phyloP scores from a whole-genome alignment of 2,797 vertebrate genomes.

The Carapus acus region DNA sequence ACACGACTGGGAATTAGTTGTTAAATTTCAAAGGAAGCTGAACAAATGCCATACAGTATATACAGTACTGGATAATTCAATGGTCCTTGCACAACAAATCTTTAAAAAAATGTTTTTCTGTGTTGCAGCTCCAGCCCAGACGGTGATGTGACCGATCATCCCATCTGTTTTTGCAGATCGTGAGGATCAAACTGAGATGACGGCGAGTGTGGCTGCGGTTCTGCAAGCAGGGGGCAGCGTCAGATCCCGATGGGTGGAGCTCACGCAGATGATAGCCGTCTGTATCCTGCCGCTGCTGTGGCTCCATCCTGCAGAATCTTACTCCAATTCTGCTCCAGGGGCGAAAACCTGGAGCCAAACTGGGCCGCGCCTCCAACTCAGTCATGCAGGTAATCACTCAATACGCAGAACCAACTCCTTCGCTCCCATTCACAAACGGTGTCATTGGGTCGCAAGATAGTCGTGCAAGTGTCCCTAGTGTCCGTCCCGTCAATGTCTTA shows the following conservation, averaged over 20 bases:
- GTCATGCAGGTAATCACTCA: constrained; percentile 55
- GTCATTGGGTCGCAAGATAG: too few species aligned
- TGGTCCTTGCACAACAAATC: too few species aligned
- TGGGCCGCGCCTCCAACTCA: constrained; percentile 54
- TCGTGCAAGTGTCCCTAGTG: too few species aligned
- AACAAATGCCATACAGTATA: too few species aligned
- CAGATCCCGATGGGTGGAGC: neutral
- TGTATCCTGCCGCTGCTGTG: constrained; percentile 30
- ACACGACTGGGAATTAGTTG: too few species aligned
- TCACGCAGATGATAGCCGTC: neutral
- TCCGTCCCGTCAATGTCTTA: too few species aligned
- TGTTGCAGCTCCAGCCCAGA: constrained; percentile 4
- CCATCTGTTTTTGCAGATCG: constrained; percentile 7
- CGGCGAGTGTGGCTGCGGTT: neutral
- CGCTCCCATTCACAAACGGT: too few species aligned
- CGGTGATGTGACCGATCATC: constrained; percentile 33
- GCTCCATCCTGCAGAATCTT: constrained; percentile 18
- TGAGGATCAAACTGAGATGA: constrained; percentile 29
- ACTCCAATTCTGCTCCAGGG: neutral
- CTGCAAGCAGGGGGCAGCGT: constrained; percentile 2
- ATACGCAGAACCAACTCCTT: too few species aligned
- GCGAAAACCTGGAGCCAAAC: constrained; percentile 38
- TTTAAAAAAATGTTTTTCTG: too few species aligned
- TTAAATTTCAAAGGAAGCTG: too few species aligned
- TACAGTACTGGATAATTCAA: too few species aligned